Conservation (phyloP, 2,797 vertebrate genomes). For the Artibeus jamaicensis region DNA sequence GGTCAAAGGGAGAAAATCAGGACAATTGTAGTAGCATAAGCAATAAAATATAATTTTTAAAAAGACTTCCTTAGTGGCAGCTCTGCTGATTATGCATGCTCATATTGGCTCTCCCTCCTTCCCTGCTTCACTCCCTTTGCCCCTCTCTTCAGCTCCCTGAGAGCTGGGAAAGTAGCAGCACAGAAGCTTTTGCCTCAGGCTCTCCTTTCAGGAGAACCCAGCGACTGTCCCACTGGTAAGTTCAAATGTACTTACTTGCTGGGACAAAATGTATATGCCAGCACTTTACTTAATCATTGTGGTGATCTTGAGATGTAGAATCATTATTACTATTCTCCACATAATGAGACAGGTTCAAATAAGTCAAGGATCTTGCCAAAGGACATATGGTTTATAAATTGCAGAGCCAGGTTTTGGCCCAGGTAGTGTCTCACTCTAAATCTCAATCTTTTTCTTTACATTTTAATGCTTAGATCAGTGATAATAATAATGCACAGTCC, state of each 20-base stretch:
- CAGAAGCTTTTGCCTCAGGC: not conserved
- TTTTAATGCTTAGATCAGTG: not conserved
- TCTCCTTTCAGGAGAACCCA: not conserved
- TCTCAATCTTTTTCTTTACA: not conserved
- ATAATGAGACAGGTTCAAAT: not conserved
- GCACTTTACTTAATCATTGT: not conserved
- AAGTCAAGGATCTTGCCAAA: not conserved
- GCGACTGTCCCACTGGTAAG: not conserved
- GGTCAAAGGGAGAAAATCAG: not conserved
- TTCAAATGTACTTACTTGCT: not conserved
- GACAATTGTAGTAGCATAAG: not conserved
- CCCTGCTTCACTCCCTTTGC: not conserved
- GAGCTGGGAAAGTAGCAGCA: not conserved
- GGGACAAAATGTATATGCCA: not conserved
- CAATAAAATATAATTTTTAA: not conserved
- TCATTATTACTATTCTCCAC: conserved; percentile 29
- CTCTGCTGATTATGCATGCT: not conserved
- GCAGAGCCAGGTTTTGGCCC: not conserved
- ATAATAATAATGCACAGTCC: not conserved
- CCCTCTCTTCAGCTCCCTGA: not conserved
- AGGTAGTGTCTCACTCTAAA: conserved; percentile 32
- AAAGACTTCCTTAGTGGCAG: not conserved
- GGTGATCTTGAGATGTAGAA: not conserved
- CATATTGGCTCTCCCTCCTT: not conserved
- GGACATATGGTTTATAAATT: not conserved